Base-by-base conservation (phyloP, 2,797 vertebrate species). In the Myripristis jacobus region DNA sequence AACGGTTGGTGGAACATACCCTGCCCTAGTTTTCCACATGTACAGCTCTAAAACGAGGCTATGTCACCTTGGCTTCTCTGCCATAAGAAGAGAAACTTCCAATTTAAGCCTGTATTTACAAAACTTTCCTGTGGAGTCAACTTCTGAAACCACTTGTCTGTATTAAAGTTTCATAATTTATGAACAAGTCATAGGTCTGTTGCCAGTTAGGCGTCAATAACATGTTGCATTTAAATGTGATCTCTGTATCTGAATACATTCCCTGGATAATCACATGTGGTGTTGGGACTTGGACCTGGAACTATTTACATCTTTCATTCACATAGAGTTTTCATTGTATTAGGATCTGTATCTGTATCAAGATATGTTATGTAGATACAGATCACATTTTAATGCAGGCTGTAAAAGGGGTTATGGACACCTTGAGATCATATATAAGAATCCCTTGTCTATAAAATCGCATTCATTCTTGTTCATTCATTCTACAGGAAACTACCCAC, bases 1-100 rank as follows among this genome's bases (percentile, higher is more conserved):
- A 62, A 74, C 25, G 54, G 43, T 73, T 72, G 21, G 65, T 2
- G 59, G 69, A 88, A 82, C 67, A 75, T 81, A 60, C 51, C 51
- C 52, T 43, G 10, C 18, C 83, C 77, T 53, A 73, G 74, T 89
- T 89, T 68, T 91, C 88, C 87, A 80, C 77, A 88, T 58, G 73
- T 77, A 73, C 16, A 10, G 13, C 34, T 67, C 63, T 54, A 68
- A 66, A 66, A 64, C 19, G 53, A 80, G 31, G 41, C 52, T 0
- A 72, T 44, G 77, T 77, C 64, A 77, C 21, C 1, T 18, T 48
- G 52, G 65, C 61, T 75, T 43, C 11, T 24, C 25, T 1, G 18
- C 10, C 5, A 48, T 73, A 44, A 63, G 64, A 63, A 16, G n/a
- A 16, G 75, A n/a, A 69, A 77, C 36, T 22, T 53, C 24, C 4